Evolutionary conservation across 2,888 invertebrate species (phyloP), one percentile per base, ranked within the genome.

Genomic region (Aquatica leii): DNA sequence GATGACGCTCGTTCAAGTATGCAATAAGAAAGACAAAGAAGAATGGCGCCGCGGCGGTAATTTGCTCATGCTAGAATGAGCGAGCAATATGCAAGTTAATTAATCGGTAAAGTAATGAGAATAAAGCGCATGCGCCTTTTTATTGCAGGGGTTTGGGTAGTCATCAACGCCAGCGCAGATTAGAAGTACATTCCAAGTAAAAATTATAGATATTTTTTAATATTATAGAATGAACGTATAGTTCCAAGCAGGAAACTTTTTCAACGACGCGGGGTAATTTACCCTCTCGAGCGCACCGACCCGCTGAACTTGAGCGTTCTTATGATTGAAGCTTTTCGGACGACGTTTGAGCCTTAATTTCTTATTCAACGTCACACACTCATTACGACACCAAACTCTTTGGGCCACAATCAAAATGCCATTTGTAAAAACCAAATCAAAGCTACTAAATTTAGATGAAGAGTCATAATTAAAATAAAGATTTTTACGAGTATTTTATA

Each of bases 161-260:
- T 86, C 86, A 86, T 86, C 87, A 87, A 81, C 80, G 82, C 80
- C 86, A 86, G 85, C 79, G 84, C 85, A 84, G 86, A 86, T 81
- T 81, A 81, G 76, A 76, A 76, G 86, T 85, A 86, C 77, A 77
- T 76, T 76, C 77, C 83, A 83, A 83, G 85, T 83, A 84, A 86
- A 79, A 79, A 78, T 67, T 64, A 59, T 49, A 55, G 52, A 65
- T 67, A 72, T 73, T 74, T 75, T 74, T 72, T 74, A 73, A 73
- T 69, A 68, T 66, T 66, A 59, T 64, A 66, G 61, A 63, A 57
- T 61, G 35, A 50, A 54, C 24, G 51, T 59, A 56, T 43, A 55
- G 55, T 57, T 50, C 59, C 50, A 52, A 50, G 24, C 48, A 31
- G 51, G 17, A 58, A 64, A 59, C 53, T 57, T 59, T 64, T 41